These are phyloP conservation scores for Peromyscus nudipes DNA, from an alignment of 2,797 vertebrate species.

Conservation along the genomic window DNA sequence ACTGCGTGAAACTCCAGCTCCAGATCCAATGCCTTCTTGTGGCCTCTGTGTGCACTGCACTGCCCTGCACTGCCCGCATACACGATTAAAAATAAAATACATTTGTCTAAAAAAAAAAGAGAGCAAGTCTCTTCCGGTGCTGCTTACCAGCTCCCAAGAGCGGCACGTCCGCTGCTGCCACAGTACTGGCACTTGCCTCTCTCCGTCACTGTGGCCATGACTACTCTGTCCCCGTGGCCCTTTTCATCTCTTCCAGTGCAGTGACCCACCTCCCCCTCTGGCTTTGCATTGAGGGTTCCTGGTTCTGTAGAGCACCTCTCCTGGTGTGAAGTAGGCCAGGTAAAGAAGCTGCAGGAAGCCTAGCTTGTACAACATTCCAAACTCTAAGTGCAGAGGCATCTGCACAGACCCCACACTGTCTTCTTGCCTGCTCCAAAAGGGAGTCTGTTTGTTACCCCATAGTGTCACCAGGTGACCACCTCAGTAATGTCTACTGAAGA, in stretches of 20 bases:
- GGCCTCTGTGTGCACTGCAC: background rate
- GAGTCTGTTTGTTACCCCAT: no score
- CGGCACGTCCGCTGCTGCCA: background rate
- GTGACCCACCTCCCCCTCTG: background rate
- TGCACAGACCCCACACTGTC: fast-evolving
- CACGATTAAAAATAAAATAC: background rate
- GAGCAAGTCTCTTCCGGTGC: background rate
- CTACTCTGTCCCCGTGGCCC: background rate
- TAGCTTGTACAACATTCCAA: no score
- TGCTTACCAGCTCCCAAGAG: background rate
- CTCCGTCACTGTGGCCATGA: background rate
- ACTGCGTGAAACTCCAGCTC: background rate
- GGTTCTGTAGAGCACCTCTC: background rate
- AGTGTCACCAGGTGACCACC: background rate
- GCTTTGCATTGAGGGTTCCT: background rate
- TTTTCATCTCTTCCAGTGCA: background rate
- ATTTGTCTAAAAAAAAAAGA: background rate
- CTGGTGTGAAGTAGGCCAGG: background rate
- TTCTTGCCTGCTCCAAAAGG: no score
- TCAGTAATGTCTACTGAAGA: background rate
- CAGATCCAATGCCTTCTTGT: background rate
- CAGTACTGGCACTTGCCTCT: background rate
- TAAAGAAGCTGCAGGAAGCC: background rate
- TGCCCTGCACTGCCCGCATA: background rate
- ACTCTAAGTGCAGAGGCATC: background rate